phyloP scores from a whole-genome alignment of 53 echinoderm and acorn worm genomes.

The Mesocentrotus franciscanus region DNA sequence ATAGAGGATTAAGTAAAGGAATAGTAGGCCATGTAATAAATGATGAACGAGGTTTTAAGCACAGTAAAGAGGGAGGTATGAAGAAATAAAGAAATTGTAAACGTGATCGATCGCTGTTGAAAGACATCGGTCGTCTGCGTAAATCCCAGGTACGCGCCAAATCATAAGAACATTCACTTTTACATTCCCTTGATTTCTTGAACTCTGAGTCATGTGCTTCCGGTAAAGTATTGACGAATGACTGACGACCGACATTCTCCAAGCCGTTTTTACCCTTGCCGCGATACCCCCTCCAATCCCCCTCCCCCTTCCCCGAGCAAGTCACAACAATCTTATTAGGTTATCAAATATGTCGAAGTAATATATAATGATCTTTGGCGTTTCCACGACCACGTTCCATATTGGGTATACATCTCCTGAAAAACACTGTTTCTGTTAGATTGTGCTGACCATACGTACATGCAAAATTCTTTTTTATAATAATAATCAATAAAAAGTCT shows the following conservation, averaged over 20 bases:
- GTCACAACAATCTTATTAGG: not conserved
- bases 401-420: not conserved
- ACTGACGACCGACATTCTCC: not conserved
- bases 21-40: too few relatives aligned
- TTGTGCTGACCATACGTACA: too few relatives aligned
- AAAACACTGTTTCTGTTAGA: not conserved
- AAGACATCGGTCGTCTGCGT: not conserved
- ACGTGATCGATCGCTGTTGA: not conserved
- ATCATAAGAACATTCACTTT: not conserved
- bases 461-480: too few relatives aligned
- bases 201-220: slow-evolving; percentile 5
- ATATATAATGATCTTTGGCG: not conserved
- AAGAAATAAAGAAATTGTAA: not conserved
- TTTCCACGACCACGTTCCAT: not conserved
- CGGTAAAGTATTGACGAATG: slow-evolving; percentile 6
- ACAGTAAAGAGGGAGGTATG: not conserved
- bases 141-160: slow-evolving; percentile 1
- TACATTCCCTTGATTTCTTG: not conserved
- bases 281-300: not conserved
- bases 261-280: not conserved
- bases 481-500: too few relatives aligned
- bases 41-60: too few relatives aligned
- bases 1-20: too few relatives aligned
- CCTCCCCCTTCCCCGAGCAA: not conserved
- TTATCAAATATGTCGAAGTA: not conserved